These are phyloP conservation scores for Lamellibrachia columna DNA, from an alignment of 2,888 invertebrate genomes.

Conservation along the genomic window DNA sequence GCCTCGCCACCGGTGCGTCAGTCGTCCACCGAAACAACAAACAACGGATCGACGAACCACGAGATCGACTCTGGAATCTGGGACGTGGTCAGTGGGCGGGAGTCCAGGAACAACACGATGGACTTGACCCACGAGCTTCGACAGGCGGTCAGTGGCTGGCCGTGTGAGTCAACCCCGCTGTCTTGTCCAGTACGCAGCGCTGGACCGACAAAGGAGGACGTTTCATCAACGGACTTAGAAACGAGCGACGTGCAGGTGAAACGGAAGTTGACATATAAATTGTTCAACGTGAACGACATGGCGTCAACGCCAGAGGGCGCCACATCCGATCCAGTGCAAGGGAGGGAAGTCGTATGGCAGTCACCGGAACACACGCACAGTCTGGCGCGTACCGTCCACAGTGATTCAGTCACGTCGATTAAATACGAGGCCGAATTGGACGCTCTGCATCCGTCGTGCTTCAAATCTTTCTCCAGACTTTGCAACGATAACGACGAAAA, in stretches of 20 bases:
- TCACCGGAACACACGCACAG: neutral
- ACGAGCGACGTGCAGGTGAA: neutral
- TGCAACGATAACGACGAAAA: neutral
- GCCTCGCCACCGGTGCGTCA: neutral
- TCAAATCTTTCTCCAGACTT: neutral
- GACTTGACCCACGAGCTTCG: slow-evolving; percentile 14
- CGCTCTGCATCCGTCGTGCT: neutral
- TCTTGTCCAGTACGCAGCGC: neutral
- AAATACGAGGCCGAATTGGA: neutral
- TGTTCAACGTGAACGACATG: neutral
- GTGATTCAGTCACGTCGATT: neutral
- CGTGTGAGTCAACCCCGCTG: neutral
- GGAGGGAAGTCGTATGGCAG: neutral
- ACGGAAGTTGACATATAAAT: neutral
- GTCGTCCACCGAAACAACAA: neutral
- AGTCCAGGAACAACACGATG: slow-evolving; percentile 17
- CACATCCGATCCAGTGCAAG: neutral
- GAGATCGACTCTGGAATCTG: slow-evolving; percentile 34
- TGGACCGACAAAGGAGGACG: neutral
- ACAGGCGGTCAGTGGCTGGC: neutral
- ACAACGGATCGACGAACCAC: slow-evolving; percentile 13
- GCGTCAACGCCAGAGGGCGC: neutral
- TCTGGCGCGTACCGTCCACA: neutral
- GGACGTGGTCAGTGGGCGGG: slow-evolving; percentile 31
- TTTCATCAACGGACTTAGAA: neutral